phyloP scores from a whole-genome alignment of 1,140 invertebrate species.

The Drosophila setifemur region DNA sequence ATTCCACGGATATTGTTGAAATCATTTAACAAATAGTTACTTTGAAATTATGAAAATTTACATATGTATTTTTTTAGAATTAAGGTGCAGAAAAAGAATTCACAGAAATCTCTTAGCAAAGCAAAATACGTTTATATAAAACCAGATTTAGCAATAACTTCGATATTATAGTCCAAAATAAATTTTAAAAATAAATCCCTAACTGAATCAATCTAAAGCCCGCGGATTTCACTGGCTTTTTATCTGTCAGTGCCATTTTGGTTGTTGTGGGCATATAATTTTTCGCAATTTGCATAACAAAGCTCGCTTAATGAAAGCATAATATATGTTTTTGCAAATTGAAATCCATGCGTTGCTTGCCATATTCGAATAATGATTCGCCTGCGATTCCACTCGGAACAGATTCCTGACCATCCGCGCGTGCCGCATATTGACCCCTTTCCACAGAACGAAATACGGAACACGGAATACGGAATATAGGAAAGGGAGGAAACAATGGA shows the following conservation, averaged over 20 bases:
- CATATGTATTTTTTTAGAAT: no score
- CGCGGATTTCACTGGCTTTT: neutral
- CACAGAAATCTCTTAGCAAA: no score
- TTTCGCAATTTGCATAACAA: conserved; percentile 59
- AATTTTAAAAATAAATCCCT: neutral
- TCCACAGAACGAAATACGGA: no score
- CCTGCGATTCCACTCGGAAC: conserved; percentile 19
- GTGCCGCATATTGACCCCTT: conserved; percentile 54
- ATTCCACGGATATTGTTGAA: no score
- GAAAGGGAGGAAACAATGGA: conserved; percentile 40
- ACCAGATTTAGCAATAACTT: no score
- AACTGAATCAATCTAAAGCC: neutral
- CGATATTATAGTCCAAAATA: no score
- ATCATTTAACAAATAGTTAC: no score
- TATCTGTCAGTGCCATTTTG: neutral
- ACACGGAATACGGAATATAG: neutral
- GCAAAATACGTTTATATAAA: no score
- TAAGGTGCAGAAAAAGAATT: no score
- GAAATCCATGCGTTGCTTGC: conserved; percentile 28
- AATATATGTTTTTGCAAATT: conserved; percentile 43
- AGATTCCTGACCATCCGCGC: conserved; percentile 31
- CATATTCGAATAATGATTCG: conserved; percentile 39
- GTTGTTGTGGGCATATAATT: conserved; percentile 7
- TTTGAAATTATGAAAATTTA: no score
- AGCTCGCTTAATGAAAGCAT: conserved; percentile 38